Evolutionary conservation across 2,113 vertebrate species (phyloP).

Genomic region (Macroglossus sobrinus): DNA sequence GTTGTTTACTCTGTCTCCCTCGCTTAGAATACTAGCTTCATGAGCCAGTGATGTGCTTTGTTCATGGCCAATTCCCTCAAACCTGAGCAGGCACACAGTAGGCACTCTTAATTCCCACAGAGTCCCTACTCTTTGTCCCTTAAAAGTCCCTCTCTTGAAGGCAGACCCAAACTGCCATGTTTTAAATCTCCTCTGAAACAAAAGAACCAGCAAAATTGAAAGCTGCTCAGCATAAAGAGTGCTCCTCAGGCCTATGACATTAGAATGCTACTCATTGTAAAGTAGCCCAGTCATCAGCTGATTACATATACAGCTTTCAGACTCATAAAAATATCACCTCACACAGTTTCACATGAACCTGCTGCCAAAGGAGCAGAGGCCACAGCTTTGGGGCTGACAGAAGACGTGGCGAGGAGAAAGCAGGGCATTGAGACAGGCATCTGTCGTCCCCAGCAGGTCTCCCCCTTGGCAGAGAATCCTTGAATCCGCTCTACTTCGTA

Average conservation of each 20-base stretch:
- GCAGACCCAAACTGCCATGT: fast-evolving
- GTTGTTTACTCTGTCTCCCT: too few relatives aligned
- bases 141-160: not conserved
- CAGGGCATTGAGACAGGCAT: not conserved
- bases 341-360: not conserved
- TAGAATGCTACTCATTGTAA: fast-evolving
- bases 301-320: not conserved
- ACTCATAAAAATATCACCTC: not conserved
- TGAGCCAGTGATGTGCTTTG: fast-evolving
- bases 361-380: not conserved
- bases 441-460: slow-evolving; percentile 23
- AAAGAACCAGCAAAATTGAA: not conserved
- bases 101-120: not conserved
- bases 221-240: not conserved
- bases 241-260: not conserved
- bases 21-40: not conserved
- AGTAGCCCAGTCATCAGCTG: not conserved
- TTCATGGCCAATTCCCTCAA: not conserved
- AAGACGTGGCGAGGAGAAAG: not conserved
- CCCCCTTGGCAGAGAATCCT: slow-evolving; percentile 36
- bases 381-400: not conserved
- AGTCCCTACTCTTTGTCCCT: too few relatives aligned
- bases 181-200: not conserved
- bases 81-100: fast-evolving
- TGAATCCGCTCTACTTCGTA: not conserved